Evolutionary conservation across 35 echinoderm and acorn worm genomes (phyloP).

Genomic region (Patiria miniata): DNA sequence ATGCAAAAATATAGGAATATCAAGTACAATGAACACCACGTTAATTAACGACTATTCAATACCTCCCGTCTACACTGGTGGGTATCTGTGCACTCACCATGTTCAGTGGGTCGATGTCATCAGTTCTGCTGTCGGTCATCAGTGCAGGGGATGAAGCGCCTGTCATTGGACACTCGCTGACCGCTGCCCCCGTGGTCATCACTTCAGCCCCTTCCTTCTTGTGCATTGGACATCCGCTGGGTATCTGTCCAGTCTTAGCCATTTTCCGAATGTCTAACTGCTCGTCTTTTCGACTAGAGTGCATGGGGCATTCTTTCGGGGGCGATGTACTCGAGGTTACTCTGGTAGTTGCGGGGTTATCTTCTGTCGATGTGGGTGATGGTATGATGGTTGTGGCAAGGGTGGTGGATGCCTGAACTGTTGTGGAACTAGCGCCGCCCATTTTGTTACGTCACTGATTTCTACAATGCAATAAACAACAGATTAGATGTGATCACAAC

Average conservation of each 20-base stretch:
- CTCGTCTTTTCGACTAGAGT: background rate
- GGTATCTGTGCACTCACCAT: conserved; percentile 53
- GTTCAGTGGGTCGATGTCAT: conserved; percentile 81
- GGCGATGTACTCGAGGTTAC: background rate
- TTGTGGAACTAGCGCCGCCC: conserved; percentile 17
- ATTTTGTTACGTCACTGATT: background rate
- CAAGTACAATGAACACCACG: too few species aligned
- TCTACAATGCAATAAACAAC: too few species aligned
- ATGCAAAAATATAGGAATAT: too few species aligned
- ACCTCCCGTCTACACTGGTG: too few species aligned
- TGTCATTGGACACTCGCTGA: conserved; percentile 87
- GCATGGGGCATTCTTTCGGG: conserved; percentile 60
- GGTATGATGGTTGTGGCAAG: conserved; percentile 21
- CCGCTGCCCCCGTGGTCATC: background rate
- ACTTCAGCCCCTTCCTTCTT: background rate
- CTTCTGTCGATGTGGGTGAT: background rate
- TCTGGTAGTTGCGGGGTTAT: background rate
- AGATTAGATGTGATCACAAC: too few species aligned
- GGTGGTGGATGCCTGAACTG: conserved; percentile 33
- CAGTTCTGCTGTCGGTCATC: conserved; percentile 52
- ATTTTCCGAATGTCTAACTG: background rate
- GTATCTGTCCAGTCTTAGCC: conserved; percentile 27
- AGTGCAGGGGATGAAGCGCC: conserved; percentile 34
- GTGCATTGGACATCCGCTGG: conserved; percentile 77
- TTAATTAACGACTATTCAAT: too few species aligned